Evolutionary conservation across 2,797 vertebrate species (phyloP).

Genomic region (Scleropages formosus): DNA sequence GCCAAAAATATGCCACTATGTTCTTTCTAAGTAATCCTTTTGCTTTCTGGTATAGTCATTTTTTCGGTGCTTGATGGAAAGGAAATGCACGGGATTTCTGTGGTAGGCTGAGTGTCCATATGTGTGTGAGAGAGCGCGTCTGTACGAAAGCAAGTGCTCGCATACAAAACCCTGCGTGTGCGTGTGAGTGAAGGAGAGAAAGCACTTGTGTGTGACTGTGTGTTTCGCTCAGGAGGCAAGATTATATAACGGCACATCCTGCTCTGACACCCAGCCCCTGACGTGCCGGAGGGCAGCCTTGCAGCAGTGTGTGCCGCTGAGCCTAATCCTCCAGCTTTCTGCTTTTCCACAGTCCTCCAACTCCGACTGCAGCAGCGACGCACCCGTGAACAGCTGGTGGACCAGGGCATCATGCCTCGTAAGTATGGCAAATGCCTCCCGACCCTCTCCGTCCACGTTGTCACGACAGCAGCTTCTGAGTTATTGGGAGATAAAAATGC

Average conservation of each 20-base stretch:
- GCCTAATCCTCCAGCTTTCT: conserved; percentile 13
- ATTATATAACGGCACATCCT: conserved; percentile 19
- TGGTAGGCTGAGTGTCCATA: conserved; percentile 8
- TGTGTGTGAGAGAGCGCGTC: neutral
- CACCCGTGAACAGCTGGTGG: conserved; percentile 93
- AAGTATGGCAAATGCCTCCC: conserved; percentile 63
- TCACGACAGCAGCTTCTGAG: neutral
- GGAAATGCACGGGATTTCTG: conserved; percentile 22
- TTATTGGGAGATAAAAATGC: neutral
- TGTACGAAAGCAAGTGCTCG: neutral
- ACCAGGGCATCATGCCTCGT: conserved; percentile 99
- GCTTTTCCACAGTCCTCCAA: conserved; percentile 82
- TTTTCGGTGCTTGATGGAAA: conserved; percentile 21
- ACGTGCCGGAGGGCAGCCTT: neutral
- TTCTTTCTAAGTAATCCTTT: neutral
- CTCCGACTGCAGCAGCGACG: conserved; percentile 95
- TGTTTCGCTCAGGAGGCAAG: neutral
- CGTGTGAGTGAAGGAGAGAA: neutral
- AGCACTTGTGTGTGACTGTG: conserved; percentile 8
- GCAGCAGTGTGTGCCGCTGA: neutral
- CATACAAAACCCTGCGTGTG: neutral
- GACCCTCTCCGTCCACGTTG: neutral
- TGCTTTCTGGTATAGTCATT: conserved; percentile 12
- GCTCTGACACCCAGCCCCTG: neutral
- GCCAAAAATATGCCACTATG: too few relatives aligned